phyloP scores from a whole-genome alignment of 92 coral and sea anemone species.

The Zoanthus sansibaricus region DNA sequence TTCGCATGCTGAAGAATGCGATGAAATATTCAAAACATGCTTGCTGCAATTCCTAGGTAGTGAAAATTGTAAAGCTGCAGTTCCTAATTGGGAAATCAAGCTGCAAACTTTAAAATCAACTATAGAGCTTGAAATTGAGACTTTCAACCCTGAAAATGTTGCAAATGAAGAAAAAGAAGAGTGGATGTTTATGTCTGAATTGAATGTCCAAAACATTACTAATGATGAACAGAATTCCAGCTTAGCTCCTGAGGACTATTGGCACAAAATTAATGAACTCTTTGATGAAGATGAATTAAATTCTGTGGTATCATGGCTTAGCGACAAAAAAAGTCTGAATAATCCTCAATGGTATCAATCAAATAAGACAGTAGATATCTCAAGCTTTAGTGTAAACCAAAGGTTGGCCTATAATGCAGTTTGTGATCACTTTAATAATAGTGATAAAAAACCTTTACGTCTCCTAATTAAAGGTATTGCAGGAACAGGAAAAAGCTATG shows the following conservation, averaged over 20 bases:
- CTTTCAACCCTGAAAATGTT: slow-evolving; percentile 6
- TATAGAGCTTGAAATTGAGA: slow-evolving; percentile 32
- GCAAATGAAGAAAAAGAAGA: slow-evolving; percentile 51
- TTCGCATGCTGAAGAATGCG: slow-evolving; percentile 35
- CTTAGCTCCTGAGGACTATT: slow-evolving; percentile 57
- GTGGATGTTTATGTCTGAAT: slow-evolving; percentile 51
- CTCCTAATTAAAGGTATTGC: slow-evolving; percentile 61
- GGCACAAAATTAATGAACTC: slow-evolving; percentile 14
- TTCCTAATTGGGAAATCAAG: slow-evolving; percentile 51
- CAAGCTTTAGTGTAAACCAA: slow-evolving; percentile 56
- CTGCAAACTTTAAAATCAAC: slow-evolving; percentile 12
- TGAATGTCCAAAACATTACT: slow-evolving; percentile 35
- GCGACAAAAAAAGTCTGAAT: slow-evolving; percentile 32
- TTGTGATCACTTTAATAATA: slow-evolving; percentile 33
- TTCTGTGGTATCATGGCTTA: slow-evolving; percentile 46
- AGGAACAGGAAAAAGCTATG: slow-evolving; percentile 55
- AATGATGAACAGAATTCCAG: slow-evolving; percentile 45
- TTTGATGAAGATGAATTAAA: slow-evolving; percentile 46
- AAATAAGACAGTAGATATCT: slow-evolving; percentile 50
- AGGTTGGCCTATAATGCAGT: slow-evolving; percentile 43
- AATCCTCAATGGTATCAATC: not conserved
- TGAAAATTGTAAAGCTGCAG: slow-evolving; percentile 45
- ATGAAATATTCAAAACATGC: slow-evolving; percentile 46
- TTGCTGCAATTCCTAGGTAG: slow-evolving; percentile 45
- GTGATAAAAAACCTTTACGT: slow-evolving; percentile 7